Evolutionary conservation across 2,113 vertebrate genomes (phyloP).

Genomic region (Dascyllus trimaculatus): DNA sequence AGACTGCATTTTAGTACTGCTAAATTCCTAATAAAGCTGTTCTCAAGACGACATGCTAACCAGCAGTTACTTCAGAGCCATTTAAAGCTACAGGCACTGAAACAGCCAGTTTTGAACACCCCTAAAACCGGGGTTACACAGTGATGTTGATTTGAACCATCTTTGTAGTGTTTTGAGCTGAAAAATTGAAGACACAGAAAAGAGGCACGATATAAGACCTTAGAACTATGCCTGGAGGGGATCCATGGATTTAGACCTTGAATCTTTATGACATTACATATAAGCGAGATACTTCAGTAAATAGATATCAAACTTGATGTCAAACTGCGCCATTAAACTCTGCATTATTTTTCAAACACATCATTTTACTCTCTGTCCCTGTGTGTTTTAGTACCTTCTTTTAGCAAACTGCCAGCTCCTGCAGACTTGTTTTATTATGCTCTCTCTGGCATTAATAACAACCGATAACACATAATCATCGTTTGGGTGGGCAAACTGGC

Average conservation of each 20-base stretch:
- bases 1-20: no score
- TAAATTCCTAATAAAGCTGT: no score
- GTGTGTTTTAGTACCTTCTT: slow-evolving; percentile 23
- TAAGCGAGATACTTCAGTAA: slow-evolving; percentile 9
- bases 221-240: not conserved
- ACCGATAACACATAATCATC: slow-evolving; percentile 18
- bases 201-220: no score
- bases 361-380: slow-evolving; percentile 17
- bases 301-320: slow-evolving; percentile 19
- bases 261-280: slow-evolving; percentile 29
- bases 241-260: not conserved
- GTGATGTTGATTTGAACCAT: no score
- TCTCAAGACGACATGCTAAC: no score
- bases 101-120: no score
- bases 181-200: no score
- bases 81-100: no score
- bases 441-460: slow-evolving; percentile 35
- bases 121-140: no score
- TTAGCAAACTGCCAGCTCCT: slow-evolving; percentile 20
- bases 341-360: slow-evolving; percentile 23
- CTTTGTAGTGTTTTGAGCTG: no score
- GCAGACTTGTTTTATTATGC: slow-evolving; percentile 47
- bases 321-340: slow-evolving; percentile 39
- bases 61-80: no score
- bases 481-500: slow-evolving; percentile 23